Conservation (phyloP, 2,888 invertebrate species). For the Platycnemis pennipes region DNA sequence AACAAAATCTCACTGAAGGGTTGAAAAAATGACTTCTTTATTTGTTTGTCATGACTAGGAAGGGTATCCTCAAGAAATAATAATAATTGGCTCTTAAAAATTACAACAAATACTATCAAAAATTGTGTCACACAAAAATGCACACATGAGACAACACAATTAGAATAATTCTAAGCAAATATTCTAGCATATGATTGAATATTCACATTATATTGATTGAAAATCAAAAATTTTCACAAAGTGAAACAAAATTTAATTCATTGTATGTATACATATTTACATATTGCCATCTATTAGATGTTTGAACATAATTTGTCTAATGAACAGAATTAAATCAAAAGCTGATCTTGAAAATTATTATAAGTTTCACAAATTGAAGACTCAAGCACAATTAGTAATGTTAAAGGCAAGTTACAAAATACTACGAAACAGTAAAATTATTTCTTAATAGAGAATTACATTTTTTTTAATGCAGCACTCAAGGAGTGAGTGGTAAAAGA, state of each 20-base stretch:
- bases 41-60: no score
- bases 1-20: no score
- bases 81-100: no score
- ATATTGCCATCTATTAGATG: not conserved
- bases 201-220: no score
- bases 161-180: not conserved
- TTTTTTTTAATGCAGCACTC: no score
- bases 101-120: no score
- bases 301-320: not conserved
- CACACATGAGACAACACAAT: not conserved
- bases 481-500: not conserved
- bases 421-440: not conserved
- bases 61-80: no score
- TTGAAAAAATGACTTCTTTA: no score
- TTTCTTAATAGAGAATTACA: not conserved
- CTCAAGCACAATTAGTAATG: not conserved
- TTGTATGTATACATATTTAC: no score
- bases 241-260: no score
- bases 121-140: not conserved
- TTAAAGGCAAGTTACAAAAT: not conserved
- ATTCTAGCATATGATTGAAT: not conserved
- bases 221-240: no score
- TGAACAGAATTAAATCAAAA: not conserved
- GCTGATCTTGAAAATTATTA: not conserved
- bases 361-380: not conserved